Base-by-base conservation (phyloP, 2,113 vertebrate species). In the Gavialis gangeticus region DNA sequence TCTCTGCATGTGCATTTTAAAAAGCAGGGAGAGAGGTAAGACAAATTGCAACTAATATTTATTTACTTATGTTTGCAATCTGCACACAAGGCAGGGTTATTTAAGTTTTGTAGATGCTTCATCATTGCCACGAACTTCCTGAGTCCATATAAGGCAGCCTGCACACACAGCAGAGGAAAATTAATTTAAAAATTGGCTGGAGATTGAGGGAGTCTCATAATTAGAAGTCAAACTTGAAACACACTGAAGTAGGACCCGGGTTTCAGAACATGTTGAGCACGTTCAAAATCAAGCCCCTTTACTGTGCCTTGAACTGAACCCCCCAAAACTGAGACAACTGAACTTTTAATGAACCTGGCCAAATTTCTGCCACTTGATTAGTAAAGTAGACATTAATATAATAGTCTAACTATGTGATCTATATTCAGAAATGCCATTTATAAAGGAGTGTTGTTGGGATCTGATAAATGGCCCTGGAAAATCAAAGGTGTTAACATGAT, bases 11-110 rank as follows among this genome's bases (percentile, higher is more conserved):
- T n/a, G 12, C 55, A 67, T 34, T 82, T 71, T 46, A 83, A 58
- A 92, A 89, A 91, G 60, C 19, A 86, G 34, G 46, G 46, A 77
- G 54, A 27, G 30, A 92, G 25, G 30, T 2, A 24, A 89, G 76
- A 67, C 25, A 73, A 67, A 76, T 75, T 56, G 15, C 9, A 88
- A 82, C 58, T 58, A 87, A 56, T 87, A 84, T 79, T 82, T 78
- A 63, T 91, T 94, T 96, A 37, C n/a, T 80, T 77, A n/a, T 59
- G 34, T 54, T 59, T 85, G 58, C 89, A 85, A 93, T 75, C 28
- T 77, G 34, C 46, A 83, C 34, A 13, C 5, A 69, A 6, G 55
- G 46, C 46, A 78, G 66, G 4, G 17, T 57, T 69, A 25, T 19
- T 77, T 28, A 4, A 22, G 17, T 27, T 90, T 37, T 82, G 55